Base-by-base conservation (phyloP, 2,888 invertebrate genomes). In the Ctena decussata region DNA sequence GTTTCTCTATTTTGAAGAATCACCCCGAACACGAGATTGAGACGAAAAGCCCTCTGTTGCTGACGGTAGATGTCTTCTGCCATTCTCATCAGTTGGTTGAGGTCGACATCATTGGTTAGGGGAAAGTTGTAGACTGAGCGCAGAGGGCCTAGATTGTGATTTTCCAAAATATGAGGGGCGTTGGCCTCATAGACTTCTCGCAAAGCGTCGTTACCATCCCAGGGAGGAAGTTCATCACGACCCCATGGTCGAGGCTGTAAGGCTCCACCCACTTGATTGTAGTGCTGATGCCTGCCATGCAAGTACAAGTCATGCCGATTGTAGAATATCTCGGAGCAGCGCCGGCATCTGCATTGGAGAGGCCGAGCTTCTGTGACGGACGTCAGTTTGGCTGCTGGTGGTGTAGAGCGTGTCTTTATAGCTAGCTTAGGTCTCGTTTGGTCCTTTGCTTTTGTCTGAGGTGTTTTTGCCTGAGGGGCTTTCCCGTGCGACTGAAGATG, bases 1-100 rank as follows among this genome's bases (percentile, higher is more conserved):
- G 74, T 75, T 70, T 84, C 84, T 75, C 71, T 46, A 57, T 84
- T 53, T n/a, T 71, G 69, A n/a, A 80, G 75, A 18, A 84, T 84
- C 12, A 80, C n/a, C n/a, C n/a, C n/a, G n/a, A n/a, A n/a, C n/a
- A n/a, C n/a, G n/a, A n/a, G n/a, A n/a, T n/a, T n/a, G n/a, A n/a
- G n/a, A n/a, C n/a, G n/a, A n/a, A n/a, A n/a, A n/a, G n/a, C n/a
- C n/a, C n/a, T n/a, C n/a, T 82, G 73, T 37, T 78, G 27, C 24
- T 39, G 57, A 0, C 35, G 39, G 30, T 74, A 82, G n/a, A 82
- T 69, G 21, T 65, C 60, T 24, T 72, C 41, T 12, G 75, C 82
- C 57, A 60, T 71, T 1, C 46, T 24, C 39, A 76, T 53, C 3
- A 76, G 12, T 53, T 82, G 77, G 24, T 77, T 37, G 18, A 82